These are phyloP conservation scores for Triplophysa rosa DNA, from an alignment of 2,113 vertebrate species.

Conservation along the genomic window DNA sequence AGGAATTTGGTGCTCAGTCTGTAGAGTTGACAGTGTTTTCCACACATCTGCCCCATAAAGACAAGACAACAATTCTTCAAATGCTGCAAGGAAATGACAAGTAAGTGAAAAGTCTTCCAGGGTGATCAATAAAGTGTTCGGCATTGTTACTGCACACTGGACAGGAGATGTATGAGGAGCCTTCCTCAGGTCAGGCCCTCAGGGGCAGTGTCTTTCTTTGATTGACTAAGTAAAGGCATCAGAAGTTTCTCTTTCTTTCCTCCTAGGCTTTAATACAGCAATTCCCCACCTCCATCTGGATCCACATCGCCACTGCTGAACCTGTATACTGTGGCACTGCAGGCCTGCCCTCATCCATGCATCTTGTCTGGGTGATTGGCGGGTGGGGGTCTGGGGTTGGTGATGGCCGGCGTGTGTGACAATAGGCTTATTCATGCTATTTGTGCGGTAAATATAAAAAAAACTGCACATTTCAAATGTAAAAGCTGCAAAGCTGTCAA, in stretches of 20 bases:
- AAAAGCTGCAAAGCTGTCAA: too few species aligned
- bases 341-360: slow-evolving; percentile 57
- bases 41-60: slow-evolving; percentile 53
- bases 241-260: slow-evolving; percentile 69
- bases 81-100: slow-evolving; percentile 69
- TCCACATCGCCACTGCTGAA: slow-evolving; percentile 66
- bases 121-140: slow-evolving; percentile 73
- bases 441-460: slow-evolving; percentile 44
- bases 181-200: slow-evolving; percentile 55
- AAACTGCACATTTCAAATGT: slow-evolving; percentile 28
- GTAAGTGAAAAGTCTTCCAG: slow-evolving; percentile 70
- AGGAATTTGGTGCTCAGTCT: slow-evolving; percentile 34
- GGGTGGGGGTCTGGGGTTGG: slow-evolving; percentile 37
- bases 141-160: slow-evolving; percentile 70
- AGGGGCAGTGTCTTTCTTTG: slow-evolving; percentile 66
- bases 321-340: slow-evolving; percentile 58
- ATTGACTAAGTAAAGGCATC: slow-evolving; percentile 54
- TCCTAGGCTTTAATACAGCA: slow-evolving; percentile 71
- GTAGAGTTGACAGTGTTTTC: slow-evolving; percentile 46
- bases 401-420: slow-evolving; percentile 29
- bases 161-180: slow-evolving; percentile 53
- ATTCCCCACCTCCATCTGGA: slow-evolving; percentile 80
- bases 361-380: slow-evolving; percentile 45
- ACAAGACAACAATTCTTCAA: slow-evolving; percentile 65
- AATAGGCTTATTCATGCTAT: slow-evolving; percentile 52